A percentile compares a stretch with the other conserved stretches of the same genome.
phyloP scores from a whole-genome alignment of 92 coral and sea anemone species.

The Phenganax marumi region DNA sequence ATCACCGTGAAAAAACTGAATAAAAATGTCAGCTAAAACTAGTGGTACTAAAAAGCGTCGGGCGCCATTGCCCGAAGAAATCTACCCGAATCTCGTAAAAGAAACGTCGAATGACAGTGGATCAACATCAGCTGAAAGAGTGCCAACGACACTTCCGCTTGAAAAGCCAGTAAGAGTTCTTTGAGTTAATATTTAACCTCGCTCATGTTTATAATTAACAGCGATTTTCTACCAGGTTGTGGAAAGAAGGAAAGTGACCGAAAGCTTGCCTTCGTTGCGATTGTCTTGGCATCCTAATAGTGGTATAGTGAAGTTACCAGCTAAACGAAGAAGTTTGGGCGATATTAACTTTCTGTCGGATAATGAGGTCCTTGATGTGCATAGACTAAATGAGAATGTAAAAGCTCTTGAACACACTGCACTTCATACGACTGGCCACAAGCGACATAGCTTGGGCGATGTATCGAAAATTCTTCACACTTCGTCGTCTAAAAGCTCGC shows the following conservation, averaged over 20 bases:
- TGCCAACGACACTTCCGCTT: conserved; percentile 47
- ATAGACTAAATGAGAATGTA: conserved; percentile 22
- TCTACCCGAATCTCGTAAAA: conserved; percentile 14
- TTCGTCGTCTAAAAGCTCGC: conserved; percentile 20
- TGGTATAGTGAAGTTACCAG: not conserved
- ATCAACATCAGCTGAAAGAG: conserved; percentile 28
- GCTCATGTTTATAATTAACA: not conserved
- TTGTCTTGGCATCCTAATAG: conserved; percentile 26
- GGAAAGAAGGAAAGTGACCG: not conserved
- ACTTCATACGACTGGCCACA: conserved; percentile 6
- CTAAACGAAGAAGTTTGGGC: not conserved
- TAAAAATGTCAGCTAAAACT: conserved; percentile 18
- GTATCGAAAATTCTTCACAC: conserved; percentile 19
- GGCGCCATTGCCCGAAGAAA: conserved; percentile 45
- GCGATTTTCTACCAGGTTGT: conserved; percentile 33
- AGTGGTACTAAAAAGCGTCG: conserved; percentile 23
- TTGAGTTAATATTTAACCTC: conserved; percentile 33
- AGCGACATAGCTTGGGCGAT: conserved; percentile 42
- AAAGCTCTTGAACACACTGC: conserved; percentile 17
- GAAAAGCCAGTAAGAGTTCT: conserved; percentile 37
- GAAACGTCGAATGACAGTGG: conserved; percentile 1
- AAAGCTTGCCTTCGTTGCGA: conserved; percentile 7
- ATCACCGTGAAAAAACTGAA: not conserved
- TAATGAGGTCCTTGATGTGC: conserved; percentile 50
- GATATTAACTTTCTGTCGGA: conserved; percentile 41